Conservation (phyloP, 2,113 vertebrate genomes). For the Myotis brandtii region DNA sequence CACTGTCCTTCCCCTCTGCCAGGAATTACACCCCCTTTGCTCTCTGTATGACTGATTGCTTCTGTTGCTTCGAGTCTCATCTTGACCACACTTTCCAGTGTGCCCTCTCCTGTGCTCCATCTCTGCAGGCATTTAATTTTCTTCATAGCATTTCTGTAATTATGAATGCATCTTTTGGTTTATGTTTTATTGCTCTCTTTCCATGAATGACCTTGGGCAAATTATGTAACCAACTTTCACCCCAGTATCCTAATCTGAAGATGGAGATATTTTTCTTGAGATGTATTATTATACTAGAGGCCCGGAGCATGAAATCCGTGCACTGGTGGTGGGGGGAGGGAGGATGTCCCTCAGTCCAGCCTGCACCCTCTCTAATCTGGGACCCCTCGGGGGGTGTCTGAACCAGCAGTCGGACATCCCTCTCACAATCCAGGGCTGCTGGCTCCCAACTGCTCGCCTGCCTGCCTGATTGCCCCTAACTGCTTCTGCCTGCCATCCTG, state of each 20-base stretch:
- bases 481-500: no score
- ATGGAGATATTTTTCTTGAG: not conserved
- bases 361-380: no score
- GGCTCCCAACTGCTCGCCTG: no score
- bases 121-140: not conserved
- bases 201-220: not conserved
- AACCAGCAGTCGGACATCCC: no score
- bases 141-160: not conserved
- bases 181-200: not conserved
- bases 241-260: not conserved
- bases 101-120: not conserved
- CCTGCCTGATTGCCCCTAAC: no score
- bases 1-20: not conserved
- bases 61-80: not conserved
- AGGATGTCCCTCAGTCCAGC: no score
- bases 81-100: not conserved
- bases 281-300: not conserved
- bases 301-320: no score
- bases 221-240: constrained; percentile 1
- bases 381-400: no score
- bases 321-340: no score
- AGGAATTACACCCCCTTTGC: not conserved
- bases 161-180: not conserved
- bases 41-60: not conserved
- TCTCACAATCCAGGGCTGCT: no score